Percentiles rank a stretch among this genome's conserved stretches.
Evolutionary conservation across 1,140 invertebrate species (phyloP).

Genomic region (fruit fly (Drosophila melanogaster)): DNA sequence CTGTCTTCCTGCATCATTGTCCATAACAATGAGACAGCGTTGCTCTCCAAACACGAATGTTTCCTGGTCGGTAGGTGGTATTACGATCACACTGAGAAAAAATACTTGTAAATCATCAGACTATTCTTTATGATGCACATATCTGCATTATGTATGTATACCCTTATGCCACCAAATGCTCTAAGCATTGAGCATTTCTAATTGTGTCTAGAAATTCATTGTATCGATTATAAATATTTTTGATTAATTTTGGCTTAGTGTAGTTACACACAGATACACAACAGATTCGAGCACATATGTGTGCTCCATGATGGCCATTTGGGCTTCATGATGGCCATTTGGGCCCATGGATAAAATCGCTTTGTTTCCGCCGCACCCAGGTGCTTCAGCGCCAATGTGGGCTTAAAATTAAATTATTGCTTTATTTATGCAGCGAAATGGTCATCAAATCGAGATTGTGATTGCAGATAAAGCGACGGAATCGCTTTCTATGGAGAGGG

Average conservation of each 20-base stretch:
- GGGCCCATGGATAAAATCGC: conserved; percentile 40
- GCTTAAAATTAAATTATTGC: conserved; percentile 77
- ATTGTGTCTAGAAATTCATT: no score
- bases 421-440: conserved; percentile 75
- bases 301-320: conserved; percentile 34
- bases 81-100: conserved; percentile 41
- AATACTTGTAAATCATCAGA: background rate
- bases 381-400: conserved; percentile 43
- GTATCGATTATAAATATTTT: background rate
- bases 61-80: conserved; percentile 19
- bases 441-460: conserved; percentile 70
- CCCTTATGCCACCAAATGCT: no score
- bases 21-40: conserved; percentile 66
- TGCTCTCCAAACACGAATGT: conserved; percentile 2
- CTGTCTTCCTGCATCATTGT: conserved; percentile 62
- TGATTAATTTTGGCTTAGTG: conserved; percentile 1
- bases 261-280: conserved; percentile 5
- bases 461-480: conserved; percentile 49
- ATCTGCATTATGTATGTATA: no score
- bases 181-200: no score
- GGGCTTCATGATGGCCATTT: conserved; percentile 61
- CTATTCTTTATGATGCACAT: no score
- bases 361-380: conserved; percentile 34
- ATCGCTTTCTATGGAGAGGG: conserved; percentile 16
- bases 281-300: conserved; percentile 24